Base-by-base conservation (phyloP, 37 sponge, comb jelly and placozoan species). In the Spongia lamella region DNA sequence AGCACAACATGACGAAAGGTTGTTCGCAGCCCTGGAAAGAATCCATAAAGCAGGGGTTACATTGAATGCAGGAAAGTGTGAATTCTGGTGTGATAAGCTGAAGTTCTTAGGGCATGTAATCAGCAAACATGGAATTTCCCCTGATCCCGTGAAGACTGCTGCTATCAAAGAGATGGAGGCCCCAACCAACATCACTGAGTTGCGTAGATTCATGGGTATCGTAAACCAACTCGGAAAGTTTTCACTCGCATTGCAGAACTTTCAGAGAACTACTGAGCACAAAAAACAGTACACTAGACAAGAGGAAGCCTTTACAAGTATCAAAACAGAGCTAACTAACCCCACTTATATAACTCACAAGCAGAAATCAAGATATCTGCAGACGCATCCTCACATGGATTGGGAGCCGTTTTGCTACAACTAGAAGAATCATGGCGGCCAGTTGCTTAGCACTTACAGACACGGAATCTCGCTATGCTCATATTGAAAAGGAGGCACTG, bases 11-110 rank as follows among this genome's bases (percentile, higher is more conserved):
- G 71, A 70, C 33, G 31, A 31, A 20, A 38, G 68, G 56, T 56
- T 78, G 16, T 24, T 25, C 38, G 32, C 53, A 50, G 68, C 22
- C 32, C 56, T 78, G 13, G 59, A 63, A 27, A 13, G 38, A 1
- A 78, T 67, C 25, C 56, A 34, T 36, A 26, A 33, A 22, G 79
- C 79, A 55, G 68, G 68, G 26, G 14, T 67, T 27, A 78, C 79
- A 1, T 58, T 78, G 38, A 78, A 78, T 53, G 13, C 34, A 19
- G 79, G 53, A 19, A 78, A 78, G 57, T 78, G 68, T 66, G 79
- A 32, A 25, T 78, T 78, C 38, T 17, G 63, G 36, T 52, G 66
- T 38, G 24, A 7, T 16, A 20, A 24, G 20, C 20, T 78, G 25
- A 50, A 34, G 13, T 77, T 77, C 38, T 40, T 78, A 34, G 79